phyloP scores from a whole-genome alignment of 2,797 vertebrate species.

The Mus minutoides region DNA sequence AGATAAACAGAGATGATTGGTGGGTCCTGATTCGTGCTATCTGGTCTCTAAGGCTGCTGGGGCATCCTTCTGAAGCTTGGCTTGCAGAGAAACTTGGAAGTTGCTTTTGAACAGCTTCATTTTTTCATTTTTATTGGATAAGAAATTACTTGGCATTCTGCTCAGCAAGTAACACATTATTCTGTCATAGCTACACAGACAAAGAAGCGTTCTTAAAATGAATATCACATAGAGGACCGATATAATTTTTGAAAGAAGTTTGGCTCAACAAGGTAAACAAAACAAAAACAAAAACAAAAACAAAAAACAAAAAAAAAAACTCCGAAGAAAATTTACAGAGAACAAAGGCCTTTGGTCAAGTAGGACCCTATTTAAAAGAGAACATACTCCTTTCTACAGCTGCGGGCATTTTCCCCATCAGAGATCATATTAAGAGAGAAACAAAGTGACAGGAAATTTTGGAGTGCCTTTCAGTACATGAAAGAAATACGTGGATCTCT shows the following conservation, averaged over 20 bases:
- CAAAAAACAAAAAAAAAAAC: slow-evolving; percentile 59
- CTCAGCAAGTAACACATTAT: slow-evolving; percentile 85
- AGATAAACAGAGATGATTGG: slow-evolving; percentile 74
- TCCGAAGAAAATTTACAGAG: slow-evolving; percentile 68
- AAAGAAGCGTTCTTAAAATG: slow-evolving; percentile 83
- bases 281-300: slow-evolving; percentile 70
- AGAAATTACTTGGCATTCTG: slow-evolving; percentile 81
- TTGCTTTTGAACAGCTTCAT: slow-evolving; percentile 81
- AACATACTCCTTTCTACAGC: slow-evolving; percentile 20
- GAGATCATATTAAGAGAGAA: slow-evolving; percentile 6
- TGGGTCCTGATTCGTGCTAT: slow-evolving; percentile 63
- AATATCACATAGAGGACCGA: slow-evolving; percentile 78
- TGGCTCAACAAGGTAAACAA: slow-evolving; percentile 79
- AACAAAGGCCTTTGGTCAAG: slow-evolving; percentile 68
- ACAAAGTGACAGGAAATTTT: background rate
- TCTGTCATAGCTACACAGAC: slow-evolving; percentile 82
- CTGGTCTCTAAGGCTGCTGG: slow-evolving; percentile 67
- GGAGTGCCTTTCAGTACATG: background rate
- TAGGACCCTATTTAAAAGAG: slow-evolving; percentile 1
- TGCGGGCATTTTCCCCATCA: background rate
- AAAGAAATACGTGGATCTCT: slow-evolving; percentile 16
- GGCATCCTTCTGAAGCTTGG: slow-evolving; percentile 72
- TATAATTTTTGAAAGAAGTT: slow-evolving; percentile 82
- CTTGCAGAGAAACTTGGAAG: slow-evolving; percentile 80
- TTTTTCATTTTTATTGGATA: slow-evolving; percentile 84